A percentile compares a stretch with the other conserved stretches of the same genome.
Evolutionary conservation across 2,888 invertebrate genomes (phyloP).

Genomic region (Eilema caniola): DNA sequence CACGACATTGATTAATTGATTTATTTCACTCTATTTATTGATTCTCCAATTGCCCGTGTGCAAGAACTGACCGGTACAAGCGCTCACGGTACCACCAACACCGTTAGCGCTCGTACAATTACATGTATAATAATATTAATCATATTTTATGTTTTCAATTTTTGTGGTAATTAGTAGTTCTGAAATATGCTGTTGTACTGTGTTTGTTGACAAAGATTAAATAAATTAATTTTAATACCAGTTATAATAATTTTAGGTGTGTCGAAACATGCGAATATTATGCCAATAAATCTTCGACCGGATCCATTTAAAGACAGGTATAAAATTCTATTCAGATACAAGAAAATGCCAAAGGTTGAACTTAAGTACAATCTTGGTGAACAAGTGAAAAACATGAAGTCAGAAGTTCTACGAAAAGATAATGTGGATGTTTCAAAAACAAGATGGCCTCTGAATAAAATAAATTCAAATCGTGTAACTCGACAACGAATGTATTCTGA

Average conservation of each 20-base stretch:
- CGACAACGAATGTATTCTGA: slow-evolving; percentile 37
- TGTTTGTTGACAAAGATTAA: not conserved
- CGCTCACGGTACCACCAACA: no score
- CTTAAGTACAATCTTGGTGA: slow-evolving; percentile 74
- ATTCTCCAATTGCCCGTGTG: not conserved
- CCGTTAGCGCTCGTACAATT: not conserved
- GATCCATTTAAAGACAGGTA: slow-evolving; percentile 71
- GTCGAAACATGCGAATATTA: slow-evolving; percentile 31
- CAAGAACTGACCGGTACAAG: no score
- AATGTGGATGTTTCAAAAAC: slow-evolving; percentile 64
- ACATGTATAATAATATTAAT: not conserved
- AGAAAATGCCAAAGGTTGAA: slow-evolving; percentile 69
- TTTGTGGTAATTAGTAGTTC: not conserved
- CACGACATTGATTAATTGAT: not conserved
- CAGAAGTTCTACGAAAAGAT: slow-evolving; percentile 60
- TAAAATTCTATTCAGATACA: slow-evolving; percentile 66
- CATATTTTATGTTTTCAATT: no score
- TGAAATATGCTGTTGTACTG: not conserved
- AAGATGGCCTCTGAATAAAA: slow-evolving; percentile 69
- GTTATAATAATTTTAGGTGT: slow-evolving; percentile 21
- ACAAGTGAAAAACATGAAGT: slow-evolving; percentile 70
- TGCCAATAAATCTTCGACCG: slow-evolving; percentile 46
- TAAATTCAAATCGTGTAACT: slow-evolving; percentile 45
- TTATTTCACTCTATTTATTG: no score
- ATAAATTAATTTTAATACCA: not conserved